These are phyloP conservation scores for Crioceris asparagi DNA, from an alignment of 2,888 invertebrate genomes.

Conservation along the genomic window DNA sequence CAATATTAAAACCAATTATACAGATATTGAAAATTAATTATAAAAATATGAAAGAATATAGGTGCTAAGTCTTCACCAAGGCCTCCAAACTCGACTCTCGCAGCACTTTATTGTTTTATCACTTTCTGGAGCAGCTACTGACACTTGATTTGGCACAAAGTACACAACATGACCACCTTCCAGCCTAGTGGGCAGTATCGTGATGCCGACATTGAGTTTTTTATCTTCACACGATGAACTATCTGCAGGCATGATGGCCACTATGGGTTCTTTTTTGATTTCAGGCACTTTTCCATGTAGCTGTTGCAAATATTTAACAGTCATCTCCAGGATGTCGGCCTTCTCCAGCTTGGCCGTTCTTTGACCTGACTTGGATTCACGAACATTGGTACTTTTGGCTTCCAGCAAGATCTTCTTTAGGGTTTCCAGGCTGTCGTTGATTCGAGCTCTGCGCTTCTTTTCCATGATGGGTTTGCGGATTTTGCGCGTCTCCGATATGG, in stretches of 20 bases:
- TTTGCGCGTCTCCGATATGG: slow-evolving; percentile 36
- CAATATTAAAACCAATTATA: too few relatives aligned
- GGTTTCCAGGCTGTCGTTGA: slow-evolving; percentile 44
- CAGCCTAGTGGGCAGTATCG: slow-evolving; percentile 35
- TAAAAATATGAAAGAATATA: too few relatives aligned
- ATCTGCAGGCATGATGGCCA: slow-evolving; percentile 23
- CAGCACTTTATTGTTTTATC: slow-evolving; percentile 4
- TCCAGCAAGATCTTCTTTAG: slow-evolving; percentile 42
- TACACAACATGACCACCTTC: slow-evolving; percentile 37
- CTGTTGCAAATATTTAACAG: slow-evolving; percentile 46
- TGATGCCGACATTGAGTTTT: slow-evolving; percentile 25
- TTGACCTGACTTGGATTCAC: slow-evolving; percentile 26
- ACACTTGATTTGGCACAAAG: slow-evolving; percentile 31
- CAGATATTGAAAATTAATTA: too few relatives aligned
- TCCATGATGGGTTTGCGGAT: slow-evolving; percentile 46
- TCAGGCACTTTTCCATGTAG: slow-evolving; percentile 33
- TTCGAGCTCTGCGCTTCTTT: slow-evolving; percentile 42
- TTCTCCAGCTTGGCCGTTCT: slow-evolving; percentile 51
- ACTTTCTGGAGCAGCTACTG: slow-evolving; percentile 4
- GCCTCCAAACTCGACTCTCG: slow-evolving; percentile 30
- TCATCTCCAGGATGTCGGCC: slow-evolving; percentile 54
- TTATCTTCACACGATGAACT: slow-evolving; percentile 27
- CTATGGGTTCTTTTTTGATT: slow-evolving; percentile 12
- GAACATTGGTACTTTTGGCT: slow-evolving; percentile 32
- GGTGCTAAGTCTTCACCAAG: too few relatives aligned